These are phyloP conservation scores for Calameuta idolon DNA, from an alignment of 2,888 invertebrate species.

Conservation along the genomic window DNA sequence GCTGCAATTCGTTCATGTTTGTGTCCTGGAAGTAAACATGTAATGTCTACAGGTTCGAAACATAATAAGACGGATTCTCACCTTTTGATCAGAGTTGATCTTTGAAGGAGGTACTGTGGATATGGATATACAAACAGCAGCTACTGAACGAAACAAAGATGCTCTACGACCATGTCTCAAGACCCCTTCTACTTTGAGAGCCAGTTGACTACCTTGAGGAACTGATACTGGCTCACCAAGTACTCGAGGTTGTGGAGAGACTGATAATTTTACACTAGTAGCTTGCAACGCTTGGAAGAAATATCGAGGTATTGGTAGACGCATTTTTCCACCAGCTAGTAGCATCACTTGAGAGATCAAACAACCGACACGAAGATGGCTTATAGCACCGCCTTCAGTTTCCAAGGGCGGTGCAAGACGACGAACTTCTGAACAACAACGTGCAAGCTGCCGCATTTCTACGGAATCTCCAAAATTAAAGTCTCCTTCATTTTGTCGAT, in stretches of 20 bases:
- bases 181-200: constrained; percentile 94
- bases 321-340: constrained; percentile 68
- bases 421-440: constrained; percentile 56
- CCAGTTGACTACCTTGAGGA: constrained; percentile 85
- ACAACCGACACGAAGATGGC: constrained; percentile 67
- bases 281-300: constrained; percentile 88
- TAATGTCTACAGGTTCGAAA: background rate
- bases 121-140: constrained; percentile 78
- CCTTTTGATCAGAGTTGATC: constrained; percentile 70
- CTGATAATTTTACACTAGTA: constrained; percentile 83
- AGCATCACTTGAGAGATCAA: constrained; percentile 72
- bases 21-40: constrained; percentile 59
- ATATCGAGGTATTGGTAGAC: constrained; percentile 77
- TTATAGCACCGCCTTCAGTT: constrained; percentile 60
- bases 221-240: constrained; percentile 87
- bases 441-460: constrained; percentile 61
- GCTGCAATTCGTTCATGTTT: constrained; percentile 71
- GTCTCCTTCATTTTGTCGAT: constrained; percentile 49
- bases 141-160: constrained; percentile 78
- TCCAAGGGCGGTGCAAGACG: constrained; percentile 62
- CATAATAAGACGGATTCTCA: constrained; percentile 25
- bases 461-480: constrained; percentile 59
- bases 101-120: constrained; percentile 69
- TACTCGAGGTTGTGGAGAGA: constrained; percentile 83
- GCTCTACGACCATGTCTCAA: constrained; percentile 79